Evolutionary conservation across 2,888 invertebrate species (phyloP), one percentile per base, ranked within the genome.

Genomic region (Melolontha melolontha): DNA sequence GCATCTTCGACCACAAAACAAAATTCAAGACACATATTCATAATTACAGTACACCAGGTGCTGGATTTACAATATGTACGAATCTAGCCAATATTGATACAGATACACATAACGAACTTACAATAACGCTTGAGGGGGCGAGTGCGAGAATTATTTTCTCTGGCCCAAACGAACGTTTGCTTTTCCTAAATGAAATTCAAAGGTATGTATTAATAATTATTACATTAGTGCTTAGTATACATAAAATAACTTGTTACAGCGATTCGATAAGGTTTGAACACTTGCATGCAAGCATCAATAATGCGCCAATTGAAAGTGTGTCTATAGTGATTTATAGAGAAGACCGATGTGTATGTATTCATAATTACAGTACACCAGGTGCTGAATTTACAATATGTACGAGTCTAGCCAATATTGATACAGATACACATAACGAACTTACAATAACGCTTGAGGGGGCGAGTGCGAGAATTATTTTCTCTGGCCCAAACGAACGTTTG

Each of bases 181-280:
- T 51, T 27, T 51, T 51, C 51, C 51, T 27, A 51, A 51, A 51
- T 51, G 22, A 51, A 51, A 51, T 51, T 51, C 27, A 51, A 51
- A 51, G 29, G 51, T 27, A 29, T 51, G 51, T 51, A 29, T 51
- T 51, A 51, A 51, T 51, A 51, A 29, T 51, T 51, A 51, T 51
- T 51, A 51, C 29, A 51, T 51, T 51, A 51, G 51, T 51, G 51
- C 51, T 51, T 51, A 51, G 51, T 51, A 51, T 51, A 27, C 51
- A 51, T 51, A 51, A 51, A 5, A 29, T 51, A 51, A 51, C 29
- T 29, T 27, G 51, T 51, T 51, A 51, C 51, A 51, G 27, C 51
- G n/a, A n/a, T 17, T 55, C 55, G 17, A 55, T 55, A 40, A 55
- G 40, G 55, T 55, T 55, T 55, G 16, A 55, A 55, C 16, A 55